Evolutionary conservation across 1,140 invertebrate genomes (phyloP), one percentile per base, ranked within the genome.

Genomic region (Lineus longissimus): DNA sequence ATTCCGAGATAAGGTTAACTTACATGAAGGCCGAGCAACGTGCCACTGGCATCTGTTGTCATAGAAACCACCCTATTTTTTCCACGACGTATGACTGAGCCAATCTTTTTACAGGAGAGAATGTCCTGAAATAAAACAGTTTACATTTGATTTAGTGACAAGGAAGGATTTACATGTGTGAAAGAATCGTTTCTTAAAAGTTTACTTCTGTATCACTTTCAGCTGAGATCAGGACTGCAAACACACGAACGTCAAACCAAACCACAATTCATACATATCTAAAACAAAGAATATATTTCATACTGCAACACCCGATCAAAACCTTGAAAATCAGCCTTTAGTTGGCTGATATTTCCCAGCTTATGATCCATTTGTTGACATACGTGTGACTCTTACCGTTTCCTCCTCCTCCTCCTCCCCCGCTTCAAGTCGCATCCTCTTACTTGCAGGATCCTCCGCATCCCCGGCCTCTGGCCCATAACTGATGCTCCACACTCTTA

Each of bases 21-120:
- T 68, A 83, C 84, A 79, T 94, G 89, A 81, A 92, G 94, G 9
- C 86, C 87, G 0, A 98, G 72, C 19, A 95, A 74, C 69, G 84
- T 85, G 65, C 88, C 85, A 54, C 86, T 86, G 7, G 79, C 33
- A 68, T 85, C 82, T 15, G 79, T 67, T 62, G 63, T 62, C 70
- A 86, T 71, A 63, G 81, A 76, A 41, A 81, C 72, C 43, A 83
- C 70, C 70, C 92, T 84, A 9, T 92, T 92, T 69, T 85, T 86
- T 0, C 90, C 88, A 60, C 87, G 85, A 64, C 94, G 85, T 64
- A 94, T 75, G 7, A 81, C 70, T 25, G 76, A 77, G 1, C 80
- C 81, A 27, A 76, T 59, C 62, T 76, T 71, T 7, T 67, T 70
- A 68, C 72, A 77, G 2, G 63, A 62, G 23, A 79, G 55, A 40